These are phyloP conservation scores for Heliopora coerulea DNA, from an alignment of 92 coral and sea anemone genomes.

Conservation along the genomic window DNA sequence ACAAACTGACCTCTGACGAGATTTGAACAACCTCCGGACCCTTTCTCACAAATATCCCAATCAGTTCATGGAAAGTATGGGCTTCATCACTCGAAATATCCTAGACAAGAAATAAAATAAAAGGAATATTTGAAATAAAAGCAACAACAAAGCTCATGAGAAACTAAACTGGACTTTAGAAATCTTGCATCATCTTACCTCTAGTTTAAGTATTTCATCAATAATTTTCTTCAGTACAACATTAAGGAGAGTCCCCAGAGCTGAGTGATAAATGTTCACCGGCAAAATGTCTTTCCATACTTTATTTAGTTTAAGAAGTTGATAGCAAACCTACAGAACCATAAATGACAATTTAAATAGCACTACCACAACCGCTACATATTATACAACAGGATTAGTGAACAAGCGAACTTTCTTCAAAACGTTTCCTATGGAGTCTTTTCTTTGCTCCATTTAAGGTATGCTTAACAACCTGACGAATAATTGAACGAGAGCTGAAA, in stretches of 20 bases:
- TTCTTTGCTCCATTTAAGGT: no score
- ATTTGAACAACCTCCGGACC: conserved; percentile 76
- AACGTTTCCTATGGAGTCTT: no score
- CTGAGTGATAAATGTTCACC: conserved; percentile 62
- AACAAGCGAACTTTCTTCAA: no score
- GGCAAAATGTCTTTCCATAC: conserved; percentile 92
- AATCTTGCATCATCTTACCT: conserved; percentile 53
- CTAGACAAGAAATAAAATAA: conserved; percentile 37
- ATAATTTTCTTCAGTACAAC: conserved; percentile 65
- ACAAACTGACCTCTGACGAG: conserved; percentile 34
- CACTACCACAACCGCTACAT: no score
- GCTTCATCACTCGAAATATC: conserved; percentile 92
- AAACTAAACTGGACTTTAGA: neutral
- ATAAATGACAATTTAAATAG: no score
- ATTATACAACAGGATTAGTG: no score
- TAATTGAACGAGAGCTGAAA: no score
- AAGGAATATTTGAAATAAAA: neutral
- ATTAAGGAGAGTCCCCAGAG: conserved; percentile 84
- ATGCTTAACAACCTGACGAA: no score
- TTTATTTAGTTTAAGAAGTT: conserved; percentile 73
- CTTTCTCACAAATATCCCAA: conserved; percentile 70
- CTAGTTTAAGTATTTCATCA: conserved; percentile 71
- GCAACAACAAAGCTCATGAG: no score
- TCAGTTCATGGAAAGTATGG: conserved; percentile 63
- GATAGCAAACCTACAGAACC: conserved; percentile 74